Evolutionary conservation across 2,113 vertebrate species (phyloP).

Genomic region (Chloropsis hardwickii): DNA sequence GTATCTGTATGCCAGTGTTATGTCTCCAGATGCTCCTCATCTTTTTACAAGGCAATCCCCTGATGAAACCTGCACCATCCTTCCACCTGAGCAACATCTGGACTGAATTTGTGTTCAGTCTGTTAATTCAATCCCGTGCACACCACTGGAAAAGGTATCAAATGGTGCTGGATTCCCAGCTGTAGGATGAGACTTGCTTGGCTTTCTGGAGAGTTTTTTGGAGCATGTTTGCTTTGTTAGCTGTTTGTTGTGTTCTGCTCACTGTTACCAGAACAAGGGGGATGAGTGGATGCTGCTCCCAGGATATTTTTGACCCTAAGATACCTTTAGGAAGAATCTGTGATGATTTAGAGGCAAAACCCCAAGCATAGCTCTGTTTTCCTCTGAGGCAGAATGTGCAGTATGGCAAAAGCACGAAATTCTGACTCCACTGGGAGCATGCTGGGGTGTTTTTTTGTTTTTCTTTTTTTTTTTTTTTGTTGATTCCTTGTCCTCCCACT

Average conservation of each 20-base stretch:
- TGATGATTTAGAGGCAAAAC: not conserved
- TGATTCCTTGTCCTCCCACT: not conserved
- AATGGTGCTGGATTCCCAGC: not conserved
- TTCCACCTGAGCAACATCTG: slow-evolving; percentile 16
- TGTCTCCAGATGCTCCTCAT: not conserved
- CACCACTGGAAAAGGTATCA: not conserved
- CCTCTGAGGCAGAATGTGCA: not conserved
- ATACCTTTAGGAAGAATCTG: not conserved
- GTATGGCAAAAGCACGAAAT: not conserved
- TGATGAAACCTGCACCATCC: not conserved
- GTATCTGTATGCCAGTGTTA: not conserved
- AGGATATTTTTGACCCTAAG: not conserved
- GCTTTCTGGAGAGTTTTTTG: not conserved
- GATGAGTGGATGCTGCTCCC: not conserved
- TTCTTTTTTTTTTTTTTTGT: not conserved
- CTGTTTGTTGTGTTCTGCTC: not conserved
- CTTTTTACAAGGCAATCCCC: not conserved
- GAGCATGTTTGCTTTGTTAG: not conserved
- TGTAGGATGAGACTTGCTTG: not conserved
- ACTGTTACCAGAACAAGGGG: not conserved
- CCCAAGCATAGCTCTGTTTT: accelerated
- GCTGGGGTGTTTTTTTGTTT: not conserved
- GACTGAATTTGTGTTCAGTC: not conserved
- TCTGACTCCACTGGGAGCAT: not conserved
- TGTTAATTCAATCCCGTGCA: not conserved